These are phyloP conservation scores for Plutella xylostella DNA, from an alignment of 2,888 invertebrate species.

Conservation along the genomic window DNA sequence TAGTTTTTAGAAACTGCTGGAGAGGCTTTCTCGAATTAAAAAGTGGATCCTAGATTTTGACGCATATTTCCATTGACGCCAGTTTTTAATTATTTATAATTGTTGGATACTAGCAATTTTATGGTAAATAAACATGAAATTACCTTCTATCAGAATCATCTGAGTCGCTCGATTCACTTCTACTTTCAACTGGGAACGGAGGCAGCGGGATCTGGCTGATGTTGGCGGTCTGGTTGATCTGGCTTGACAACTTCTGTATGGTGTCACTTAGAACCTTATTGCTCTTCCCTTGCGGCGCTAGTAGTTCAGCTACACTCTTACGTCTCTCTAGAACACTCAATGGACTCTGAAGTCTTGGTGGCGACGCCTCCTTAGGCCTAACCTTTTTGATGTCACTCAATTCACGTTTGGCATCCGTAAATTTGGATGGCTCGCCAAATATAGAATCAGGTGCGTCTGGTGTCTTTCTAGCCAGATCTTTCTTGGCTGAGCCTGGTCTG, in stretches of 20 bases:
- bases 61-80: too few relatives aligned
- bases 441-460: constrained; percentile 37
- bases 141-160: constrained; percentile 60
- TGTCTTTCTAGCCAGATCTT: constrained; percentile 25
- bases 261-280: constrained; percentile 73
- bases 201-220: constrained; percentile 36
- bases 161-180: constrained; percentile 58
- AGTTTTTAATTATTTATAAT: too few relatives aligned
- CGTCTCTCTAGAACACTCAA: constrained; percentile 48
- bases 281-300: constrained; percentile 56
- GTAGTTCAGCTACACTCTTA: constrained; percentile 52
- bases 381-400: constrained; percentile 41
- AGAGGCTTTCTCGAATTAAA: too few relatives aligned
- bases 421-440: constrained; percentile 51
- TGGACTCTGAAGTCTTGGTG: constrained; percentile 48
- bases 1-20: too few relatives aligned
- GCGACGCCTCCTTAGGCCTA: constrained; percentile 40
- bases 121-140: too few relatives aligned
- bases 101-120: too few relatives aligned
- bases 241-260: constrained; percentile 71
- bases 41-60: too few relatives aligned
- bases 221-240: constrained; percentile 51
- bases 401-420: constrained; percentile 44
- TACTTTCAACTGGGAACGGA: constrained; percentile 45
- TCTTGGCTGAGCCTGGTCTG: constrained; percentile 37